Conservation (phyloP, 2,888 invertebrate genomes). For the Hyposoter didymator region DNA sequence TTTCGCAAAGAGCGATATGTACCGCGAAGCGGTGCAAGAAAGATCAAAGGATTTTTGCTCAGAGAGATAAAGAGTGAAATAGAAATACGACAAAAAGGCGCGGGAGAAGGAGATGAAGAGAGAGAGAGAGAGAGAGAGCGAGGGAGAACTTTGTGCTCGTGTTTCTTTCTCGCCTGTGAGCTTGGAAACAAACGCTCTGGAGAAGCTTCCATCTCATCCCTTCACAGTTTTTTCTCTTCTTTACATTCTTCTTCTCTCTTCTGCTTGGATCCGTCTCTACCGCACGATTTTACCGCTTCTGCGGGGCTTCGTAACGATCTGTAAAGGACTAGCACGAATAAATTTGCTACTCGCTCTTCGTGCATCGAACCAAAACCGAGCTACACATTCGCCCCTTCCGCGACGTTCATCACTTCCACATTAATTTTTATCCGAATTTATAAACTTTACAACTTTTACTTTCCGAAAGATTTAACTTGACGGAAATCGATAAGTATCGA, state of each 20-base stretch:
- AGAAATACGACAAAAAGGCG: background rate
- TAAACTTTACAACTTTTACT: background rate
- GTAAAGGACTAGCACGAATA: conserved; percentile 56
- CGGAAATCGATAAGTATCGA: background rate
- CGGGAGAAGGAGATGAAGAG: background rate
- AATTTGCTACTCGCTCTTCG: conserved; percentile 45
- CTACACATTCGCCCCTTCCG: background rate
- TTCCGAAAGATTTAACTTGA: background rate
- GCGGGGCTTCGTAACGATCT: conserved; percentile 58
- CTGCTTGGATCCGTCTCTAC: conserved; percentile 5
- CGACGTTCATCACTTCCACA: background rate
- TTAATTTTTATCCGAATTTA: background rate
- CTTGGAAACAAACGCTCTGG: conserved; percentile 57
- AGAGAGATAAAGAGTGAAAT: conserved; percentile 28
- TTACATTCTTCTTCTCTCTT: conserved; percentile 13
- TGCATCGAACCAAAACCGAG: conserved; percentile 49
- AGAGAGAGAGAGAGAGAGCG: background rate
- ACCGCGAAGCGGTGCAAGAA: conserved; percentile 59
- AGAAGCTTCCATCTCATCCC: conserved; percentile 49
- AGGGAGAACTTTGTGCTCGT: conserved; percentile 13
- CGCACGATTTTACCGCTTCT: conserved; percentile 36
- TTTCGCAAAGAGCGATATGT: conserved; percentile 33
- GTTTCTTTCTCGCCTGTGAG: conserved; percentile 54
- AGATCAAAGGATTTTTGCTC: conserved; percentile 66
- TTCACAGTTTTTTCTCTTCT: background rate